Evolutionary conservation across 2,797 vertebrate genomes (phyloP).

Genomic region (Mus minutoides): DNA sequence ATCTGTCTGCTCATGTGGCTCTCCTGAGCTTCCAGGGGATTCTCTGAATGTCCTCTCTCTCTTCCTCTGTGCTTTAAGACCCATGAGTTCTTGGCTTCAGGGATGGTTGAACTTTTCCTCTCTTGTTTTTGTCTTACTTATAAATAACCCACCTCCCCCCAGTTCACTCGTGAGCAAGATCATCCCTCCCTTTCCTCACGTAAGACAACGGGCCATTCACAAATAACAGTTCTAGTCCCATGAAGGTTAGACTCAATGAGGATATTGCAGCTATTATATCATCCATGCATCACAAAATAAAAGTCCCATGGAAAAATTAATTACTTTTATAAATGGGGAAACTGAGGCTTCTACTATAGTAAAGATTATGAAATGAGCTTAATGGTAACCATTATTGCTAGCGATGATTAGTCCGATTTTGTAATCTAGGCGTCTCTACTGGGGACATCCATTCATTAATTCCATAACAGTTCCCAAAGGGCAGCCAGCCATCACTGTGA

Average conservation of each 20-base stretch:
- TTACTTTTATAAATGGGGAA: not conserved
- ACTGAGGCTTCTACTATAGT: not conserved
- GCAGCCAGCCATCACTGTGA: not conserved
- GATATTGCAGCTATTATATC: not conserved
- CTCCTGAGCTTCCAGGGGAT: not conserved
- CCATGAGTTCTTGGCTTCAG: not conserved
- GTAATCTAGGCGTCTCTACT: not conserved
- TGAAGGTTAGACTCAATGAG: not conserved
- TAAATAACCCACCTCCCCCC: not conserved
- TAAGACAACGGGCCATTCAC: not conserved
- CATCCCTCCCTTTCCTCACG: not conserved
- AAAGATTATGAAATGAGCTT: not conserved
- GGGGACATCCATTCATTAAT: not conserved
- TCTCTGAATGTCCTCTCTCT: not conserved
- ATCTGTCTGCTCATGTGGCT: fast-evolving
- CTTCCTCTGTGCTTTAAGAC: not conserved
- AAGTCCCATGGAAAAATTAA: not conserved
- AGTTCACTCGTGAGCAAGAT: not conserved
- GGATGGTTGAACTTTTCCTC: not conserved
- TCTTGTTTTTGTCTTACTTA: not conserved
- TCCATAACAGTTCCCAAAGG: not conserved
- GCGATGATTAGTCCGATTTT: not conserved
- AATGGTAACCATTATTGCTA: not conserved
- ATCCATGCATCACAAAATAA: not conserved
- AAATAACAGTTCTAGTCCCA: not conserved